Base-by-base conservation (phyloP, 2,888 invertebrate genomes). In the Trachelus tabidus region DNA sequence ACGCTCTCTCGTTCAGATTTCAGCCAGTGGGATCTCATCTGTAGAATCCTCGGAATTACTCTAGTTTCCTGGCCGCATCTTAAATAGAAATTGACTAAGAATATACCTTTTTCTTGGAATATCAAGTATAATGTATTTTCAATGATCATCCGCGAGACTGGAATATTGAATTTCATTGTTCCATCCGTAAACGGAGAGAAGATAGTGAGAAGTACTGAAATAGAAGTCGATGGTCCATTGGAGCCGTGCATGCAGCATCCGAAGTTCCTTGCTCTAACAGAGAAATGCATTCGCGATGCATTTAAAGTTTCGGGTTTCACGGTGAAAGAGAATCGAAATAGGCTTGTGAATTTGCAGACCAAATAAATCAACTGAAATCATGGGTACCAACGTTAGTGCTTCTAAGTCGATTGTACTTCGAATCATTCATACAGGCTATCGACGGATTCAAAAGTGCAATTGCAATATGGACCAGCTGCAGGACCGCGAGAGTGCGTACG, bases 21-120 rank as follows among this genome's bases (percentile, higher is more conserved):
- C 87, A 97, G 94, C 99, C 99, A 99, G 92, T 99, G 98, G 88
- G 96, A 96, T 84, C 98, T 95, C 94, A 99, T 95, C 92, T 98
- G 98, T 83, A 99, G 94, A 89, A 99, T 96, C 87, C 99, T 94
- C 76, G 99, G 99, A 91, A 99, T 98, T 77, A 99, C 98, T 85
- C 98, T 94, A 80, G 98, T 98, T 93, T 99, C 99, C 92, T 98
- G 98, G 31, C 99, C 98, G 92, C 98, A 99, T 92, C 96, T 95
- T 90, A 79, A 85, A 84, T 84, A 82, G 75, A 82, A 78, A 78
- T 77, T 75, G n/a, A 74, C 12, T 23, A 12, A 75, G 12, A 71
- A 75, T 69, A 37, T n/a, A 75, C 4, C 12, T 56, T 56, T 23
- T 56, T 9, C 23, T 56, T 30, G 23, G 11, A 56, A 56, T 71